These are phyloP conservation scores for Polyergus mexicanus DNA, from an alignment of 1,140 invertebrate species.

Conservation along the genomic window DNA sequence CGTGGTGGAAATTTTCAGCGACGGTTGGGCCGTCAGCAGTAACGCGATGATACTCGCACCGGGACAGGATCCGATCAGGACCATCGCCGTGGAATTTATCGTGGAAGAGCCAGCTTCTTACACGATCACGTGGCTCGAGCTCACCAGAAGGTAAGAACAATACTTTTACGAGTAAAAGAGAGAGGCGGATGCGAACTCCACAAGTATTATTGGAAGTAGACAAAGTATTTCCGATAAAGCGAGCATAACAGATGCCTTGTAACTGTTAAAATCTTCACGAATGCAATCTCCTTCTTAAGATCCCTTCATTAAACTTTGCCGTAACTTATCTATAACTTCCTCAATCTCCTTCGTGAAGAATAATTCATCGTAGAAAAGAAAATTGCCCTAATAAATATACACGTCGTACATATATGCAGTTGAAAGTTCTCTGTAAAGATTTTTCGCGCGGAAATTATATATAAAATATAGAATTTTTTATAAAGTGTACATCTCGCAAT, in stretches of 20 bases:
- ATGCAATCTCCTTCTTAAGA: constrained; percentile 37
- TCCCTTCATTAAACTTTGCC: constrained; percentile 43
- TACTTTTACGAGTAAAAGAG: not conserved
- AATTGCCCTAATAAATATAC: constrained; percentile 10
- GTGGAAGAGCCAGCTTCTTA: constrained; percentile 91
- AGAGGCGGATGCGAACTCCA: not conserved
- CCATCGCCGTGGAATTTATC: constrained; percentile 92
- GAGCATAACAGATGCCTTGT: not conserved
- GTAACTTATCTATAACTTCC: constrained; percentile 61
- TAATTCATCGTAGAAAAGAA: constrained; percentile 49
- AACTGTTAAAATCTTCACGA: constrained; percentile 34
- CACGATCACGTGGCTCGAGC: constrained; percentile 93
- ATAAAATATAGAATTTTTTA: constrained; percentile 15
- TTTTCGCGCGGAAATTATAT: not conserved
- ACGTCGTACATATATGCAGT: not conserved
- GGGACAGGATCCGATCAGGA: constrained; percentile 88
- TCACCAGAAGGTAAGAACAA: constrained; percentile 88
- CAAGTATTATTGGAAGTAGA: constrained; percentile 12
- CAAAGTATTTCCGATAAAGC: not conserved
- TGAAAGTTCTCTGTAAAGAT: constrained; percentile 2
- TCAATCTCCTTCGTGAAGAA: constrained; percentile 29
- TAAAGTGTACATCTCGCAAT: not conserved
- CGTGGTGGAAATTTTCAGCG: constrained; percentile 93
- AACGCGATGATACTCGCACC: constrained; percentile 88
- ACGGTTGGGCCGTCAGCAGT: constrained; percentile 91